Percentiles rank a stretch among this genome's conserved stretches.
These are phyloP conservation scores for Isotomurus palustris DNA, from an alignment of 2,888 invertebrate species.

Conservation along the genomic window DNA sequence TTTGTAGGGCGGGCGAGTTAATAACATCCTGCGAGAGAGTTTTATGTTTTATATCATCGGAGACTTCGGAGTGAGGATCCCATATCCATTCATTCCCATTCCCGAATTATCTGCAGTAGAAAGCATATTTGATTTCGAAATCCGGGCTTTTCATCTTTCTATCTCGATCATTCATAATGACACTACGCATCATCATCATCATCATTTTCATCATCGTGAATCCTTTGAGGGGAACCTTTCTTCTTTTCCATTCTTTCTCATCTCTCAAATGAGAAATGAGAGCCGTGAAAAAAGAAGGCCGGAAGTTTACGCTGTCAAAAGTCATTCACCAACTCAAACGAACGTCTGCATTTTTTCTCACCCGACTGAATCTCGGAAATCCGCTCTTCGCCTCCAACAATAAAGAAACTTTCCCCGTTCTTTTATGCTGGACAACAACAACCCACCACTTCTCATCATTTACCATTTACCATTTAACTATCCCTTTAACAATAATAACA, in stretches of 20 bases:
- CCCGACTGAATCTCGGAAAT: conserved; percentile 25
- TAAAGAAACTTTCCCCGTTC: conserved; percentile 31
- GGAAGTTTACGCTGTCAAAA: conserved; percentile 17
- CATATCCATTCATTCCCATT: too few relatives aligned
- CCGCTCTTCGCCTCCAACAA: conserved; percentile 25
- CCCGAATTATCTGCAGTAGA: too few relatives aligned
- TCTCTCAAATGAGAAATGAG: background rate
- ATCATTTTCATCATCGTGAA: background rate
- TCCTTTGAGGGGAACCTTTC: too few relatives aligned
- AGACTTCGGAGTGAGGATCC: too few relatives aligned
- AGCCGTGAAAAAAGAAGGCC: conserved; percentile 3
- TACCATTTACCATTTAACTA: too few relatives aligned
- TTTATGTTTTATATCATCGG: too few relatives aligned
- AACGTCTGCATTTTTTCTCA: conserved; percentile 15
- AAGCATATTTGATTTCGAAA: conserved; percentile 6
- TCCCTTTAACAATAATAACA: too few relatives aligned
- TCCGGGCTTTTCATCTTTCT: background rate
- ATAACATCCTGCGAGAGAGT: too few relatives aligned
- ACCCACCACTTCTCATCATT: too few relatives aligned
- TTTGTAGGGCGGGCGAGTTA: too few relatives aligned
- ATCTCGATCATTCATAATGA: background rate
- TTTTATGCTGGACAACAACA: too few relatives aligned
- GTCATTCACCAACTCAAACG: conserved; percentile 7
- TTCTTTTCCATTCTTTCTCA: background rate
- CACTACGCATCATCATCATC: background rate